These are phyloP conservation scores for Leptoteleia sp. DNA, from an alignment of 1,140 invertebrate species.

Conservation along the genomic window DNA sequence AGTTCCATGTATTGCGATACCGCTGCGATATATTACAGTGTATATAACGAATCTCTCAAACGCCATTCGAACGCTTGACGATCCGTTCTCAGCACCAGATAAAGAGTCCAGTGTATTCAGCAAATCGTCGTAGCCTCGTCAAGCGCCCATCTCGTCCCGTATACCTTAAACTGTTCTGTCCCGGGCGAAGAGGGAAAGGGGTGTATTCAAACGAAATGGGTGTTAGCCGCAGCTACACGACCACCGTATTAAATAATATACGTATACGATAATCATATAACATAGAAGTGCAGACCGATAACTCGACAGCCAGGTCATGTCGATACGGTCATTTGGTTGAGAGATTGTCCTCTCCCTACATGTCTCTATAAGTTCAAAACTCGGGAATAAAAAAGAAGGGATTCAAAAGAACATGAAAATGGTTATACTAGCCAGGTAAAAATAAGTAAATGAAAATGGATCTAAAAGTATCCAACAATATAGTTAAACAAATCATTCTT, in stretches of 20 bases:
- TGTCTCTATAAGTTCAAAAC: too few species aligned
- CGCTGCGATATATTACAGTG: conserved; percentile 39
- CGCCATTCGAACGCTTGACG: conserved; percentile 52
- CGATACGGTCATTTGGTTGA: conserved; percentile 20
- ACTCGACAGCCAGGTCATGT: conserved; percentile 49
- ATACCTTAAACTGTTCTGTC: too few species aligned
- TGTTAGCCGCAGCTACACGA: not conserved
- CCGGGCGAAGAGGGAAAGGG: too few species aligned
- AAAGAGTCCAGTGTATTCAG: conserved; percentile 49
- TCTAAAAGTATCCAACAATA: too few species aligned
- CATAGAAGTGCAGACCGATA: conserved; percentile 49
- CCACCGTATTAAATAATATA: conserved; percentile 41
- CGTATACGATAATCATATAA: conserved; percentile 56
- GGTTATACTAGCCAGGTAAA: too few species aligned
- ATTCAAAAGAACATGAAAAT: too few species aligned
- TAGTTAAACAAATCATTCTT: too few species aligned
- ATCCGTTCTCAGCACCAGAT: conserved; percentile 54
- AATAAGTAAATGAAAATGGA: too few species aligned
- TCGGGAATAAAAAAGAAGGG: too few species aligned
- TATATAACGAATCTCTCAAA: conserved; percentile 42
- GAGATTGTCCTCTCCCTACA: not conserved
- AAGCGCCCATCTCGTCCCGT: not conserved
- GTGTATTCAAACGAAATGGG: not conserved
- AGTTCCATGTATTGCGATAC: conserved; percentile 35
- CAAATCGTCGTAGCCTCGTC: conserved; percentile 5